Conservation (phyloP, 2,113 vertebrate species). For the Corythoichthys intestinalis region DNA sequence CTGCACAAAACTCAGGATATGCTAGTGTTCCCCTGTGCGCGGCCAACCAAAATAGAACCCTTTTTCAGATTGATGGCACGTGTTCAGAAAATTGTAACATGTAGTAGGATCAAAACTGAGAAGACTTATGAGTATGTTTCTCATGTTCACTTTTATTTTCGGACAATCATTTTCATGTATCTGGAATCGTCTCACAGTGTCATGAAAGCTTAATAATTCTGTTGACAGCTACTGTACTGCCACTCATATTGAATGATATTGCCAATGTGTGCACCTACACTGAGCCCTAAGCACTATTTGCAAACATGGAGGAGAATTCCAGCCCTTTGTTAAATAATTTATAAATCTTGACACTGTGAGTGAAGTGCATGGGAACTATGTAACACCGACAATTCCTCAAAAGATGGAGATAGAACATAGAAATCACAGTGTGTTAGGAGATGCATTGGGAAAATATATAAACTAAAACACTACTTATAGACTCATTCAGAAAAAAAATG, state of each 20-base stretch:
- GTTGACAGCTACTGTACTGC: conserved; percentile 5
- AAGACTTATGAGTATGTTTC: conserved; percentile 13
- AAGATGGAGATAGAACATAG: conserved; percentile 45
- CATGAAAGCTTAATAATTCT: conserved; percentile 40
- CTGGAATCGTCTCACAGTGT: conserved; percentile 31
- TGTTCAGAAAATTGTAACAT: conserved; percentile 40
- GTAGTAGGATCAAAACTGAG: conserved; percentile 23
- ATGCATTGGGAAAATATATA: conserved; percentile 27
- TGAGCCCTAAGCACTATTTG: conserved; percentile 36
- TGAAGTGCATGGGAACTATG: conserved; percentile 48
- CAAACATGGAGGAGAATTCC: conserved; percentile 53
- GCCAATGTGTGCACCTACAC: conserved; percentile 35
- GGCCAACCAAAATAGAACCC: conserved; percentile 22
- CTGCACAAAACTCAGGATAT: too few species aligned
- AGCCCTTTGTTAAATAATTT: conserved; percentile 62
- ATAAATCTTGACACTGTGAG: conserved; percentile 41
- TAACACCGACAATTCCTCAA: conserved; percentile 28
- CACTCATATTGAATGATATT: not conserved
- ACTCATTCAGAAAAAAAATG: not conserved
- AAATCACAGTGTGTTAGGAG: conserved; percentile 38
- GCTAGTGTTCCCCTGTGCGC: too few species aligned
- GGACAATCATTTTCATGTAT: conserved; percentile 40
- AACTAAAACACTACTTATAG: conserved; percentile 6
- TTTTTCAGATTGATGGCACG: conserved; percentile 24
- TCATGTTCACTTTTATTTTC: conserved; percentile 3